These are phyloP conservation scores for Boloria euphrosyne DNA, from an alignment of 2,888 invertebrate genomes.

Conservation along the genomic window DNA sequence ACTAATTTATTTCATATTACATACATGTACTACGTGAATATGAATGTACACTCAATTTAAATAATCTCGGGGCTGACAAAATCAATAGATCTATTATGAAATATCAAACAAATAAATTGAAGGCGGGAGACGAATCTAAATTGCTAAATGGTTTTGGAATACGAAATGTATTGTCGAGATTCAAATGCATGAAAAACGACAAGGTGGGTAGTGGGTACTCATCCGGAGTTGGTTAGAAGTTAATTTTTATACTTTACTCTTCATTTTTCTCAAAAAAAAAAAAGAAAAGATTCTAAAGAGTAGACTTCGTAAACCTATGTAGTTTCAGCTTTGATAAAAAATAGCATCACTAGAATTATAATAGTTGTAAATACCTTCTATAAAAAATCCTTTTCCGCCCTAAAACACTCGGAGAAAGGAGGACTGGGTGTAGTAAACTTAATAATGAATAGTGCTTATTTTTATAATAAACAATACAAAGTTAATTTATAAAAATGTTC, in stretches of 20 bases:
- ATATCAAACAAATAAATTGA: conserved; percentile 15
- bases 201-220: not conserved
- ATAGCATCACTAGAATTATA: too few relatives aligned
- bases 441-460: conserved; percentile 8
- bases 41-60: not conserved
- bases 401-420: not conserved
- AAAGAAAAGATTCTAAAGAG: too few relatives aligned
- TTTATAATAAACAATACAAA: conserved; percentile 18
- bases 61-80: not conserved
- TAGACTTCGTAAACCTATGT: too few relatives aligned
- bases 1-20: too few relatives aligned
- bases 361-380: too few relatives aligned
- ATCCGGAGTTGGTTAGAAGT: conserved; percentile 7
- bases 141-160: conserved; percentile 19
- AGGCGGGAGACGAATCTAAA: conserved; percentile 16
- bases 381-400: too few relatives aligned
- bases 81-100: conserved; percentile 20
- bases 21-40: too few relatives aligned
- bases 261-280: too few relatives aligned
- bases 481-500: conserved; percentile 14
- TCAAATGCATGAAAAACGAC: conserved; percentile 15
- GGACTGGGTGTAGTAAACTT: not conserved
- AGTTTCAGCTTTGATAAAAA: too few relatives aligned
- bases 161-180: conserved; percentile 15
- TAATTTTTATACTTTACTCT: conserved; percentile 1